phyloP scores from a whole-genome alignment of 2,888 invertebrate genomes.

The Sthenelais limicola region DNA sequence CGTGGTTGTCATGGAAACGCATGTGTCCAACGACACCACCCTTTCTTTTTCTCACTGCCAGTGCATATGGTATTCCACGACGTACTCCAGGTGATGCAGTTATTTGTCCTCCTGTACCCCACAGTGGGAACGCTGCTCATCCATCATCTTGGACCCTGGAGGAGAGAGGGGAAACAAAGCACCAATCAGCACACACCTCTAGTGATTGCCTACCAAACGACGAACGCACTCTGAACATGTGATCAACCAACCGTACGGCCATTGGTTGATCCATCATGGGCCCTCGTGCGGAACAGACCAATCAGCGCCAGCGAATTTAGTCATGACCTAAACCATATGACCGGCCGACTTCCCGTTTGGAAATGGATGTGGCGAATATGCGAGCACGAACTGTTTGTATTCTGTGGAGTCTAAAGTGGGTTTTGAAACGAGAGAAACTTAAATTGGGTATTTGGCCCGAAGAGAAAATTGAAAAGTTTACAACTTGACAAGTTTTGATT shows the following conservation, averaged over 20 bases:
- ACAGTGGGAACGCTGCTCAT: not conserved
- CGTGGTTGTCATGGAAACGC: constrained; percentile 27
- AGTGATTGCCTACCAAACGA: not conserved
- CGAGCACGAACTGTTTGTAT: too few relatives aligned
- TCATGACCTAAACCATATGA: not conserved
- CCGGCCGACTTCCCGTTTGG: too few relatives aligned
- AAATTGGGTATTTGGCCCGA: too few relatives aligned
- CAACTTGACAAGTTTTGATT: too few relatives aligned
- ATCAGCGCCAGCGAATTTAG: constrained; percentile 3
- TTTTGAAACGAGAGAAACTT: too few relatives aligned
- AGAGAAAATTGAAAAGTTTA: too few relatives aligned
- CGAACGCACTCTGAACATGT: constrained; percentile 20
- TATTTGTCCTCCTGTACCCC: not conserved
- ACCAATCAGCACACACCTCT: constrained; percentile 1
- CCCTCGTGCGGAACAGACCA: constrained; percentile 33
- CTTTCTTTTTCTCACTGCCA: too few relatives aligned
- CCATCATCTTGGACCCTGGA: not conserved
- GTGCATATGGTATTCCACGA: constrained; percentile 5
- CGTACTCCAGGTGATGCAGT: not conserved
- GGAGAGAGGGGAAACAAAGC: constrained; percentile 12
- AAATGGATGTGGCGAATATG: too few relatives aligned
- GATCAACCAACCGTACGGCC: constrained; percentile 20
- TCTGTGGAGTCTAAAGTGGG: too few relatives aligned
- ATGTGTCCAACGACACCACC: too few relatives aligned
- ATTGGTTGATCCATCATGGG: constrained; percentile 33